Evolutionary conservation across 2,797 vertebrate genomes (phyloP), one percentile per base, ranked within the genome.

Genomic region (Phrynocephalus forsythii): DNA sequence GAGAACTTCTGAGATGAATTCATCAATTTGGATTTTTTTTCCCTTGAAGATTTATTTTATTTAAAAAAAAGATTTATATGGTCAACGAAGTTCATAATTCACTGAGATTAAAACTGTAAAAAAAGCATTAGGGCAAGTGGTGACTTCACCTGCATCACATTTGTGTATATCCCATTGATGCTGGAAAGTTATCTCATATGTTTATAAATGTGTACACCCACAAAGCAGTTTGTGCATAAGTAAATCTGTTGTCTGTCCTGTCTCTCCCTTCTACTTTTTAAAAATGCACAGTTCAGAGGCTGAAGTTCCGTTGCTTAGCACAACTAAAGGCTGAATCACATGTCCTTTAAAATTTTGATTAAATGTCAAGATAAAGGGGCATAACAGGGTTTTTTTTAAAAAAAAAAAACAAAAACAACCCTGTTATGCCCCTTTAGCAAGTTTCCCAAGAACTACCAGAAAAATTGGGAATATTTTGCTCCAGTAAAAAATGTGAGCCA

Each of bases 261-360:
- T 33, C 83, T 86, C 30, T 24, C n/a, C 76, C 90, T 91, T 85
- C 69, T 6, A 82, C 24, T 24, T 73, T 91, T 92, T 86, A 72
- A 6, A 30, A 87, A 84, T 88, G 86, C 11, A 3, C 6, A 89
- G 60, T 88, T 75, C 78, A 82, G 16, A 18, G 18, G 60, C 15
- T 63, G 60, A 63, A 63, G 20, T 63, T 18, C 18, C 16, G 18
- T 63, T 16, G 13, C 18, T 63, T 63, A 63, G 15, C 15, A 63
- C 38, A 44, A 44, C 38, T 44, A 44, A 44, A 44, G 38, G 38
- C 38, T 44, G 3, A 4, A 44, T 5, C 38, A 44, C 38, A 44
- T 44, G 38, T 44, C 38, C 38, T 44, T 44, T 44, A 44, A 44
- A 44, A 44, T 44, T 3, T 5, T 44, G 38, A 44, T 44, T 44